phyloP scores from a whole-genome alignment of 30 jellyfish, hydroid and myxozoan genomes.

The Aurelia sp. region DNA sequence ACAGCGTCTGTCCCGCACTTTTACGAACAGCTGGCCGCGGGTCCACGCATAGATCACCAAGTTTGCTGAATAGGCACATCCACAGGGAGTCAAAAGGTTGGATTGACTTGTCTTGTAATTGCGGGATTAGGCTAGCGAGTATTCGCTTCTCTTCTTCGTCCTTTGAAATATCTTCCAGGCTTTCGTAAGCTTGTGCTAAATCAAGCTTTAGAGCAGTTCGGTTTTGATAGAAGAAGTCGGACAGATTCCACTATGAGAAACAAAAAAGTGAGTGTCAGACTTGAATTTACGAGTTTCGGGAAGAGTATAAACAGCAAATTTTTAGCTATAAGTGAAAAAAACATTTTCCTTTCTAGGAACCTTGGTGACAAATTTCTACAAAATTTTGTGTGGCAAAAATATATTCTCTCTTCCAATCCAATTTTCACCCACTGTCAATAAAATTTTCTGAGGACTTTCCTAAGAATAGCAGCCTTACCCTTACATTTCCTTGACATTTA shows the following conservation, averaged over 20 bases:
- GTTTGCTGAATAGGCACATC: constrained; percentile 93
- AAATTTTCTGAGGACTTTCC: too few species aligned
- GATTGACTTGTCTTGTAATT: constrained; percentile 55
- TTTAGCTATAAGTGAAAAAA: too few species aligned
- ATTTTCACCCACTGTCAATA: too few species aligned
- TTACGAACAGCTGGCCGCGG: constrained; percentile 99
- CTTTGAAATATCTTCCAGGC: constrained; percentile 34
- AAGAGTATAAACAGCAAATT: too few species aligned
- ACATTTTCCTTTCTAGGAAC: too few species aligned
- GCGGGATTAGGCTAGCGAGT: constrained; percentile 65
- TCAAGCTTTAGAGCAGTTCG: constrained; percentile 85
- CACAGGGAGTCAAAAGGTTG: constrained; percentile 94
- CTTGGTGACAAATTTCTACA: too few species aligned
- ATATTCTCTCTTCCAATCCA: too few species aligned
- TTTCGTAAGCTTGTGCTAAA: constrained; percentile 66
- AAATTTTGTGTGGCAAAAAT: too few species aligned
- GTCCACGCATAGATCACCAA: constrained; percentile 98
- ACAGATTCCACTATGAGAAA: constrained; percentile 83
- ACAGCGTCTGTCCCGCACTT: constrained; percentile 97
- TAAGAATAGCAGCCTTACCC: too few species aligned
- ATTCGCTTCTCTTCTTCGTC: constrained; percentile 61
- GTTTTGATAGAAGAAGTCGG: constrained; percentile 94
- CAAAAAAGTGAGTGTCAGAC: neutral
- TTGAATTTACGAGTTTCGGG: too few species aligned
- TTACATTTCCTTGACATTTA: too few species aligned